phyloP scores from a whole-genome alignment of 2,113 vertebrate species.

The Strigops habroptila region DNA sequence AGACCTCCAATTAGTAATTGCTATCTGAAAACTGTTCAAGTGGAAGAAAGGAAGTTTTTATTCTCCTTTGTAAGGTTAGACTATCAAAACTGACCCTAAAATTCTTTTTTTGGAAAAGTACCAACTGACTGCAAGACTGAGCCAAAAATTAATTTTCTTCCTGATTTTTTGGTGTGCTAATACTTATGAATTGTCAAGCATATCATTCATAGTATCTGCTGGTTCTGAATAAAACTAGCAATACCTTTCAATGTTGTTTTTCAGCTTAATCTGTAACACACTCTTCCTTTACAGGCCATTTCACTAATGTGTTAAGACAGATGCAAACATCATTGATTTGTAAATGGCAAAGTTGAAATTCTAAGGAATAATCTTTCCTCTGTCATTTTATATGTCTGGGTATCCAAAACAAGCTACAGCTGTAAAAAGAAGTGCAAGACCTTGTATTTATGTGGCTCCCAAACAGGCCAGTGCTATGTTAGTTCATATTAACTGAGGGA shows the following conservation, averaged over 20 bases:
- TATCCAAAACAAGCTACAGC: background rate
- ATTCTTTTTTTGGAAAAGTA: background rate
- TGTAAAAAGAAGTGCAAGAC: background rate
- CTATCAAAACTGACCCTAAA: background rate
- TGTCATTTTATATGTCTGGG: background rate
- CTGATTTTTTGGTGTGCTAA: background rate
- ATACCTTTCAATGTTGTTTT: background rate
- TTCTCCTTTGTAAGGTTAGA: background rate
- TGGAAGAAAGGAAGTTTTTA: constrained; percentile 16
- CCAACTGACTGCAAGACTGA: background rate
- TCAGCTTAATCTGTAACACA: background rate
- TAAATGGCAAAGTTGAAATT: constrained; percentile 34
- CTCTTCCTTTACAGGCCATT: background rate
- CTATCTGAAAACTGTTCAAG: constrained; percentile 48
- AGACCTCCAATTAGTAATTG: constrained; percentile 46
- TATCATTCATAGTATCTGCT: background rate
- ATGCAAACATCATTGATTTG: constrained; percentile 22
- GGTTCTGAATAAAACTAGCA: background rate
- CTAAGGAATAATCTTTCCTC: constrained; percentile 21
- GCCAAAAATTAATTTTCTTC: background rate
- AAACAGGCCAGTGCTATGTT: background rate
- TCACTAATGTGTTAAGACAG: constrained; percentile 22
- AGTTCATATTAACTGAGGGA: background rate
- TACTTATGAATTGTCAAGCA: constrained; percentile 11
- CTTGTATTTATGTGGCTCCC: background rate